These are phyloP conservation scores for Excalfactoria chinensis DNA, from an alignment of 2,113 vertebrate species.

Conservation along the genomic window DNA sequence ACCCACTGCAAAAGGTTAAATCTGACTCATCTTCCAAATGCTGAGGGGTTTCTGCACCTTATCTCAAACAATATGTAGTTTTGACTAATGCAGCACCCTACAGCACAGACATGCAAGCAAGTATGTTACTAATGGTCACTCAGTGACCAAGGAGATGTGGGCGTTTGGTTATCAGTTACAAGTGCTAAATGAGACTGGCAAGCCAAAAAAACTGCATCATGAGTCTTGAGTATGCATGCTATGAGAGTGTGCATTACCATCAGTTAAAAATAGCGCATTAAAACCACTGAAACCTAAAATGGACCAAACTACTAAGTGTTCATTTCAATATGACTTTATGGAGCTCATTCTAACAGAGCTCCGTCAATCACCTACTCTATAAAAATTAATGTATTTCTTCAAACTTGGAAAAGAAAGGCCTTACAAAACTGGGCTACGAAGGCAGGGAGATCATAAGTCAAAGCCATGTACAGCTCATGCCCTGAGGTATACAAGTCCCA, in stretches of 20 bases:
- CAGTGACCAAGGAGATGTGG: neutral
- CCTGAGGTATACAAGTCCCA: neutral
- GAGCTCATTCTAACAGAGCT: neutral
- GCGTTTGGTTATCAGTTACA: neutral
- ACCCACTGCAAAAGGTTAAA: neutral
- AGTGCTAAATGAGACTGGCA: neutral
- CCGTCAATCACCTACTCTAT: neutral
- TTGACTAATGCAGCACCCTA: neutral
- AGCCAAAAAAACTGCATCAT: neutral
- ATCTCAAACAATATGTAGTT: neutral
- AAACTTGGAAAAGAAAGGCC: neutral
- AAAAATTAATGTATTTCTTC: neutral
- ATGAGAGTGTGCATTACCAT: neutral
- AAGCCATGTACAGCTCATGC: neutral
- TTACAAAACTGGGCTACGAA: neutral
- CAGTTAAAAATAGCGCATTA: neutral
- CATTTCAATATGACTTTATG: neutral
- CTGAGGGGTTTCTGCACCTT: neutral
- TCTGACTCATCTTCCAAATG: neutral
- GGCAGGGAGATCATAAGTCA: neutral
- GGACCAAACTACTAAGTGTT: neutral
- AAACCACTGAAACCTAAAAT: neutral
- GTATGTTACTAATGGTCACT: neutral
- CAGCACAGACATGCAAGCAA: neutral
- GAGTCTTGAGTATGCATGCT: neutral